Conservation (phyloP, 2,797 vertebrate species). For the Oreochromis grahami region DNA sequence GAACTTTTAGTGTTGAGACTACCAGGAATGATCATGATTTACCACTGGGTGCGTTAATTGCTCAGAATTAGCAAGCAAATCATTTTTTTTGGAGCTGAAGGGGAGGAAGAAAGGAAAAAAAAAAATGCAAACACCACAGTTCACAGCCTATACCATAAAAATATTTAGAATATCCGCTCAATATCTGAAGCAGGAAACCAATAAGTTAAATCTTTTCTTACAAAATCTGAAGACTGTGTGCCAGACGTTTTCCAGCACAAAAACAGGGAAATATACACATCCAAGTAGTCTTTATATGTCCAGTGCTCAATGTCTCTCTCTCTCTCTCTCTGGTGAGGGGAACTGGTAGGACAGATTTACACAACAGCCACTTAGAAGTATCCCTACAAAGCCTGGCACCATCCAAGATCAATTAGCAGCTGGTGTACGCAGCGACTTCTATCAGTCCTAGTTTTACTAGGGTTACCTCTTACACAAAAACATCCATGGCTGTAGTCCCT, state of each 20-base stretch:
- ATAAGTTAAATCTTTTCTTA: constrained; percentile 78
- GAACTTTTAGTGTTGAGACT: constrained; percentile 61
- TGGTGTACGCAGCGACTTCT: constrained; percentile 64
- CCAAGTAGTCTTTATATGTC: constrained; percentile 34
- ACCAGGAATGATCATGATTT: constrained; percentile 29
- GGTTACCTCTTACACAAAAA: not conserved
- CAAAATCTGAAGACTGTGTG: constrained; percentile 57
- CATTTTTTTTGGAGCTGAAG: not conserved
- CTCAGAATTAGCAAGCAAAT: constrained; percentile 10
- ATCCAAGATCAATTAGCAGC: constrained; percentile 74
- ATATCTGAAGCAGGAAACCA: constrained; percentile 57
- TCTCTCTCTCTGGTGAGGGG: constrained; percentile 25
- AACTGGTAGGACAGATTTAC: constrained; percentile 15
- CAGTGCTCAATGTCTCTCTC: constrained; percentile 54
- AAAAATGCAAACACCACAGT: constrained; percentile 20
- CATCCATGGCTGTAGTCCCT: constrained; percentile 43
- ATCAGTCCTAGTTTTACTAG: constrained; percentile 10
- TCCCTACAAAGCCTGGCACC: constrained; percentile 49
- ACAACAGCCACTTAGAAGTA: constrained; percentile 2
- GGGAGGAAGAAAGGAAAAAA: not conserved
- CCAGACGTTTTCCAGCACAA: constrained; percentile 38
- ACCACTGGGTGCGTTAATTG: not conserved
- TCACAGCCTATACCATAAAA: constrained; percentile 38
- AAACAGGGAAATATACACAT: constrained; percentile 37
- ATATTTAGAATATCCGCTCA: constrained; percentile 37